Base-by-base conservation (phyloP, 2,113 vertebrate species). In the Sinocyclocheilus grahami region DNA sequence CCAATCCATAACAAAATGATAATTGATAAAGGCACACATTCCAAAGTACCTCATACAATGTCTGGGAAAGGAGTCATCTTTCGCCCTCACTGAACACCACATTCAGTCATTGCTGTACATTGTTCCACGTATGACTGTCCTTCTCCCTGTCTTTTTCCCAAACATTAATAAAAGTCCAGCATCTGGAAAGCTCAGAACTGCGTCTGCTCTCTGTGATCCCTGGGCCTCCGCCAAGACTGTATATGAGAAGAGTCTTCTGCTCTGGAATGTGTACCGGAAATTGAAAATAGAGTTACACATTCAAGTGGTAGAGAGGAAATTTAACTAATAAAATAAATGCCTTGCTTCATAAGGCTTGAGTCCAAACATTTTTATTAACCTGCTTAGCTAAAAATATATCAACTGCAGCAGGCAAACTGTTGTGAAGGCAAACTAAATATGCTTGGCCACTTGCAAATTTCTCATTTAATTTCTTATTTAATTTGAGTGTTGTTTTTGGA, bases 221-320 rank as follows among this genome's bases (percentile, higher is more conserved):
- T 86, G 84, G 80, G 51, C 33, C 63, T 77, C 76, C 1, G 84
- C 80, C 86, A 75, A 71, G 62, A 16, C 67, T 24, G 65, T 86
- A 85, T 86, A 87, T 87, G 81, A 84, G 80, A 82, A 82, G 60
- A 78, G 80, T 84, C 76, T 55, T 53, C 65, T 84, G 77, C 72
- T 84, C 37, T 84, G 84, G 88, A 84, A 87, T 90, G 86, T 81
- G 67, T 86, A 65, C 33, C 53, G 82, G 81, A 82, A 86, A 86
- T 89, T 86, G 86, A 71, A 87, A 67, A 79, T 86, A 78, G 79
- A 87, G 75, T 87, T 85, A 83, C 77, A 86, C 48, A 85, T 90
- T 22, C 42, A 88, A 86, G 82, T 77, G 14, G 39, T 27, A 67
- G 39, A 48, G 63, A 88, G 87, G 80, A 87, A 84, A 90, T 72